Conservation (phyloP, 2,888 invertebrate genomes). For the Calliphora vomitoria region DNA sequence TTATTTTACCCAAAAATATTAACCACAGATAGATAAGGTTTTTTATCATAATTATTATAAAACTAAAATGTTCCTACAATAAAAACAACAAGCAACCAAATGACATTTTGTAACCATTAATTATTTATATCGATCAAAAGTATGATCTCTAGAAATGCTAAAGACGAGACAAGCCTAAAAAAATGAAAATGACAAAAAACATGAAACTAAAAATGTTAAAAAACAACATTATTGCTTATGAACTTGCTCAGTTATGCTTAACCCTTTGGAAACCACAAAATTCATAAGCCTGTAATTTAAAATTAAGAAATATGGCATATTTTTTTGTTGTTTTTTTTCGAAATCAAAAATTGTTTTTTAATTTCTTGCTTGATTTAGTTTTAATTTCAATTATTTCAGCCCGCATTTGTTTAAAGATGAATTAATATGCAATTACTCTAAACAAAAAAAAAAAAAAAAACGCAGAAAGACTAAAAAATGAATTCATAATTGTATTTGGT, state of each 20-base stretch:
- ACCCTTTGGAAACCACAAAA: conserved; percentile 64
- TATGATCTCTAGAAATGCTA: conserved; percentile 38
- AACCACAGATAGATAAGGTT: not conserved
- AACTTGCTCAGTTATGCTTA: conserved; percentile 62
- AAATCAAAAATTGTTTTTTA: conserved; percentile 22
- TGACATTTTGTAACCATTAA: conserved; percentile 66
- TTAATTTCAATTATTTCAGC: conserved; percentile 7
- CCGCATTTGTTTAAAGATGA: conserved; percentile 13
- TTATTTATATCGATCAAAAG: conserved; percentile 65
- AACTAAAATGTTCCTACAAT: not conserved
- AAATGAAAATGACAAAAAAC: not conserved
- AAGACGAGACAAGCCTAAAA: conserved; percentile 29
- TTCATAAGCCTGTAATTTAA: conserved; percentile 46
- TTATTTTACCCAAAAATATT: not conserved
- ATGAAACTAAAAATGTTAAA: no score
- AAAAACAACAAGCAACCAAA: conserved; percentile 37
- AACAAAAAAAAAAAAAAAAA: not conserved
- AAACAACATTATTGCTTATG: conserved; percentile 3
- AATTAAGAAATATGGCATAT: conserved; percentile 50
- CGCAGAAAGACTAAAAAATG: not conserved
- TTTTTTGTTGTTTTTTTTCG: conserved; percentile 1
- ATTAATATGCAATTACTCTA: conserved; percentile 39
- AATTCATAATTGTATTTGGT: conserved; percentile 5
- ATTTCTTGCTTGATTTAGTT: conserved; percentile 13
- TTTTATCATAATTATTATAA: not conserved